phyloP scores from a whole-genome alignment of 2,888 invertebrate genomes.

The Pseudolycoriella hygida region DNA sequence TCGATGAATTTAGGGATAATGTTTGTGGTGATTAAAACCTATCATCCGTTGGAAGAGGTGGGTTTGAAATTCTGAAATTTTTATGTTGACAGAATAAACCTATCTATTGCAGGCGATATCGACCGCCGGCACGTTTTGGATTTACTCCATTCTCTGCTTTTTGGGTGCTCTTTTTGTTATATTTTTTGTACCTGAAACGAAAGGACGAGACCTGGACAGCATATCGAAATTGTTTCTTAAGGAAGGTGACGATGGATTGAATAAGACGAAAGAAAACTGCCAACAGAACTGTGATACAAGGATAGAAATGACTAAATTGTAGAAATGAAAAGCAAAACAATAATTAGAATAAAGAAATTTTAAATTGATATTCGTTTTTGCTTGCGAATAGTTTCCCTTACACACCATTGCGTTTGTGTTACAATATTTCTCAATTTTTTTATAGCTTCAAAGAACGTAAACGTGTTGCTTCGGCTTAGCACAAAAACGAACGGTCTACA shows the following conservation, averaged over 20 bases:
- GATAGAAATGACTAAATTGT: no score
- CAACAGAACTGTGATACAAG: no score
- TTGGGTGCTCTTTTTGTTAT: slow-evolving; percentile 35
- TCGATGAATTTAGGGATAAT: slow-evolving; percentile 35
- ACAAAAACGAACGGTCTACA: no score
- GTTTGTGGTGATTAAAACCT: slow-evolving; percentile 39
- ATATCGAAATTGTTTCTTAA: slow-evolving; percentile 29
- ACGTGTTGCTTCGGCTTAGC: no score
- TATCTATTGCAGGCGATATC: slow-evolving; percentile 26
- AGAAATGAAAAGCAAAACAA: no score
- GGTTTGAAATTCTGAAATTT: slow-evolving; percentile 10
- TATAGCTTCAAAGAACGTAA: no score
- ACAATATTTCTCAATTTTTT: no score
- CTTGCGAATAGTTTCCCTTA: no score
- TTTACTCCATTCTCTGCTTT: slow-evolving; percentile 34
- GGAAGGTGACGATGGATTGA: not conserved
- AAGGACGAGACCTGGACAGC: slow-evolving; percentile 48
- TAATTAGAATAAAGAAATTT: no score
- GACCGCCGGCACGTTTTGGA: slow-evolving; percentile 37
- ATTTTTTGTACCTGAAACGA: slow-evolving; percentile 44
- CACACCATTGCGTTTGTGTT: no score
- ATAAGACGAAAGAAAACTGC: not conserved
- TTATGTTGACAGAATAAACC: not conserved
- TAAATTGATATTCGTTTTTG: no score
- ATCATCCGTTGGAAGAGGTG: slow-evolving; percentile 31